phyloP scores from a whole-genome alignment of 2,113 vertebrate genomes.

The Eulacestoma nigropectus region DNA sequence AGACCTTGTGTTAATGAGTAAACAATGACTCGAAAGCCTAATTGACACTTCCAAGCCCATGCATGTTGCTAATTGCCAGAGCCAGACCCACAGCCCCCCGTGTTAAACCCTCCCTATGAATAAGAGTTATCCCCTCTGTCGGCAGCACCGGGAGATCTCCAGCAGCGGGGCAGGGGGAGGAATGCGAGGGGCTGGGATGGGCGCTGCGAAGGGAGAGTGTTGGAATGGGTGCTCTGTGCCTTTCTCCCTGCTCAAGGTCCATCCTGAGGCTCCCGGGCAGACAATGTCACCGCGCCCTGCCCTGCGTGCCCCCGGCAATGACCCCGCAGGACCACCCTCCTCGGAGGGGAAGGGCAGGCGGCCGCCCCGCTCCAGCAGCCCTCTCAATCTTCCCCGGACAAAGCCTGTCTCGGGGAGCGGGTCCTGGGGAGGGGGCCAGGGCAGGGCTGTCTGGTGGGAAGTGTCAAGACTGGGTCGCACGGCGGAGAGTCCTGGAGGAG shows the following conservation, averaged over 20 bases:
- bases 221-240: not conserved
- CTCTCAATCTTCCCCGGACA: slow-evolving; percentile 39
- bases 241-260: not conserved
- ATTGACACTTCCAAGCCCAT: not conserved
- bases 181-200: not conserved
- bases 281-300: not conserved
- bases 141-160: not conserved
- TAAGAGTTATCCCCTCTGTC: not conserved
- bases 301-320: not conserved
- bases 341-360: not conserved
- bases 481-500: not conserved
- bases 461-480: fast-evolving
- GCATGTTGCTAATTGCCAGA: not conserved
- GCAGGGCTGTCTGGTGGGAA: slow-evolving; percentile 25
- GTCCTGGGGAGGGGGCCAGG: not conserved
- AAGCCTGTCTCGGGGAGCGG: not conserved
- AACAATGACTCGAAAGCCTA: not conserved
- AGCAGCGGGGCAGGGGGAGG: not conserved
- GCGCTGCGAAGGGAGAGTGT: fast-evolving
- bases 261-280: not conserved
- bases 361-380: not conserved
- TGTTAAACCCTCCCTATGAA: not conserved
- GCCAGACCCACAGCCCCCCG: not conserved
- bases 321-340: slow-evolving; percentile 17
- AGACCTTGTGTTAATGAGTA: not conserved